phyloP scores from a whole-genome alignment of 1,140 invertebrate species.

The Agraylea sexmaculata region DNA sequence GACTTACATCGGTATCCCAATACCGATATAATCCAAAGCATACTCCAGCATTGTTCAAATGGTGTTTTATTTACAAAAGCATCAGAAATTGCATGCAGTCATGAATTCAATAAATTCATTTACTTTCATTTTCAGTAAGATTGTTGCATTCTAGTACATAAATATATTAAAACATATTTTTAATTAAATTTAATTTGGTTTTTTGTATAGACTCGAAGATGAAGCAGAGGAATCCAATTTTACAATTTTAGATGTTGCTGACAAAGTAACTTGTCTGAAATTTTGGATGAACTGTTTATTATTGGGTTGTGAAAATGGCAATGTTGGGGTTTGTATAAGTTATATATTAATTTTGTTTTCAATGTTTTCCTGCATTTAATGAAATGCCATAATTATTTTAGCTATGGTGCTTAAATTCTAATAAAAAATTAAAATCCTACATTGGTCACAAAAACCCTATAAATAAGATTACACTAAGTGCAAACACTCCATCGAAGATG shows the following conservation, averaged over 20 bases:
- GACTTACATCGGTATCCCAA: conserved; percentile 16
- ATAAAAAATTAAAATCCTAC: conserved; percentile 14
- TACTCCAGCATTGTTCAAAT: conserved; percentile 11
- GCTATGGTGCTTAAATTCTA: conserved; percentile 10
- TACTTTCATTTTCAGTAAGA: conserved; percentile 17
- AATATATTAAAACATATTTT: too few relatives aligned
- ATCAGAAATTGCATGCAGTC: neutral
- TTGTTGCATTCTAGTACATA: neutral
- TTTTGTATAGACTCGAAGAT: neutral
- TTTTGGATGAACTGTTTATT: conserved; percentile 14
- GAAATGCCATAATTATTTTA: conserved; percentile 6
- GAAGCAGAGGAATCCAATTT: conserved; percentile 6
- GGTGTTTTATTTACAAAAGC: conserved; percentile 10
- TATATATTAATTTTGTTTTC: neutral
- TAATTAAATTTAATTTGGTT: neutral
- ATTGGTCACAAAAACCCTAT: conserved; percentile 8
- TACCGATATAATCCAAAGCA: conserved; percentile 18
- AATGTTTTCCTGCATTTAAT: conserved; percentile 3
- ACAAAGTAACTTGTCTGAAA: conserved; percentile 5
- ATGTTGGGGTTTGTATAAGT: conserved; percentile 10
- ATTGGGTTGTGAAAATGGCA: conserved; percentile 10
- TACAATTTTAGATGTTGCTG: conserved; percentile 5
- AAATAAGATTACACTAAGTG: conserved; percentile 11
- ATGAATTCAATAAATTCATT: conserved; percentile 6
- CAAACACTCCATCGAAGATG: conserved; percentile 11